Evolutionary conservation across 2,888 invertebrate species (phyloP).

Genomic region (Drosophila pseudotakahashii): DNA sequence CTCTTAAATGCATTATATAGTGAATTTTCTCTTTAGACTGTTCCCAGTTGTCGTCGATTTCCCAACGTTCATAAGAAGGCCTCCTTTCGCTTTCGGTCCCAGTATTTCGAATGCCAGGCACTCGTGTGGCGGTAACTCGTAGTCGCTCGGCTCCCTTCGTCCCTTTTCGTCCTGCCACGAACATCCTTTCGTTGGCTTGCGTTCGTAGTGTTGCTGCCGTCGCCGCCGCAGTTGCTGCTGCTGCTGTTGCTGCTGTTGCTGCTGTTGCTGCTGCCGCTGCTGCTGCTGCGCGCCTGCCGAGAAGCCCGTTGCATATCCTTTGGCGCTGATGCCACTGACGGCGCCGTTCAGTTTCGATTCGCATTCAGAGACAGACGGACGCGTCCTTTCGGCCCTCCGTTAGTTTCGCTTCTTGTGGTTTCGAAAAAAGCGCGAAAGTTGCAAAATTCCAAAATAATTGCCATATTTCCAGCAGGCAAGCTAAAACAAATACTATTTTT

Average conservation of each 20-base stretch:
- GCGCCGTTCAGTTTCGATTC: slow-evolving; percentile 83
- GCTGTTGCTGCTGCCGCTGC: slow-evolving; percentile 21
- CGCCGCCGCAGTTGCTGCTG: slow-evolving; percentile 17
- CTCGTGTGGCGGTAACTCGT: neutral
- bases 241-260: slow-evolving; percentile 18
- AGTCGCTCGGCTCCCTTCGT: neutral
- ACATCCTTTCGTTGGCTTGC: slow-evolving; percentile 6
- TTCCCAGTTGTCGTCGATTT: neutral
- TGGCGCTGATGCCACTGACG: slow-evolving; percentile 75
- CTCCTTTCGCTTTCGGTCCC: neutral
- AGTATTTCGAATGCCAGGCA: slow-evolving; percentile 8
- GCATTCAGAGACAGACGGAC: slow-evolving; percentile 80
- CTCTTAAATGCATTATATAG: too few species aligned
- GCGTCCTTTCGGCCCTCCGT: slow-evolving; percentile 47
- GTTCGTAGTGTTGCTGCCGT: slow-evolving; percentile 14
- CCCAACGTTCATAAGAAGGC: neutral
- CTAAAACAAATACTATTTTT: slow-evolving; percentile 22
- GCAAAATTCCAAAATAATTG: too few species aligned
- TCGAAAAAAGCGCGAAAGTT: slow-evolving; percentile 24
- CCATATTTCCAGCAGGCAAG: neutral
- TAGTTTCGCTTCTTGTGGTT: neutral
- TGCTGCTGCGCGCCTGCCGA: slow-evolving; percentile 64
- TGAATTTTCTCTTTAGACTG: neutral
- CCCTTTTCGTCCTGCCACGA: slow-evolving; percentile 4
- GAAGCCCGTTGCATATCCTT: slow-evolving; percentile 69